These are phyloP conservation scores for Sander lucioperca DNA, from an alignment of 2,113 vertebrate species.

Conservation along the genomic window DNA sequence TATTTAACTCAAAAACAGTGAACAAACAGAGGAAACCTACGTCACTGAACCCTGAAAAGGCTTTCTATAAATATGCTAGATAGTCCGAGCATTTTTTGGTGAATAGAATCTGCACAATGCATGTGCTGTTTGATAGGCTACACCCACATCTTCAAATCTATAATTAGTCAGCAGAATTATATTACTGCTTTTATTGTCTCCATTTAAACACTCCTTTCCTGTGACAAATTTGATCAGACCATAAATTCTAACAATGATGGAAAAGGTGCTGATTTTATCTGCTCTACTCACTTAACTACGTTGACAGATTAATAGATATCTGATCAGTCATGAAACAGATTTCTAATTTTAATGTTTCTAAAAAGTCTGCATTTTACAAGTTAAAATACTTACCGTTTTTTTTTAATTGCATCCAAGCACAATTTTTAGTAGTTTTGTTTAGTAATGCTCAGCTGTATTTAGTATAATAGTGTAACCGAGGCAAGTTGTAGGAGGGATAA, in stretches of 20 bases:
- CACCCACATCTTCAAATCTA: constrained; percentile 59
- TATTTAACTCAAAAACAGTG: constrained; percentile 64
- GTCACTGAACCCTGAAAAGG: constrained; percentile 42
- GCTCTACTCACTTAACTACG: not conserved
- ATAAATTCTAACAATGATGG: constrained; percentile 22
- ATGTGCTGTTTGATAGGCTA: constrained; percentile 42
- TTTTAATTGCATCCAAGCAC: no score
- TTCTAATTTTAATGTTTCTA: no score
- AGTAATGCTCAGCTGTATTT: no score
- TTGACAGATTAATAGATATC: constrained; percentile 8
- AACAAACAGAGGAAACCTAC: constrained; percentile 77
- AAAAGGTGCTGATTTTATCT: constrained; percentile 3
- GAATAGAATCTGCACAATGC: constrained; percentile 64
- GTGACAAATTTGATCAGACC: constrained; percentile 4
- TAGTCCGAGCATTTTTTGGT: constrained; percentile 35
- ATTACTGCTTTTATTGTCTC: constrained; percentile 30
- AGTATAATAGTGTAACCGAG: no score
- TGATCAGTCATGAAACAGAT: not conserved
- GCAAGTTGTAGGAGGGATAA: no score
- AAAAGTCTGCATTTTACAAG: no score
- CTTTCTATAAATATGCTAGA: constrained; percentile 63
- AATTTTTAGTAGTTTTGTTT: no score
- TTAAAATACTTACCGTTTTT: no score
- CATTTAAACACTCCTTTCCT: constrained; percentile 42
- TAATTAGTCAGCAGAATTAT: constrained; percentile 35